A percentile compares a stretch with the other conserved stretches of the same genome.
Evolutionary conservation across 2,888 invertebrate species (phyloP).

Genomic region (Gasteruption jaculator): DNA sequence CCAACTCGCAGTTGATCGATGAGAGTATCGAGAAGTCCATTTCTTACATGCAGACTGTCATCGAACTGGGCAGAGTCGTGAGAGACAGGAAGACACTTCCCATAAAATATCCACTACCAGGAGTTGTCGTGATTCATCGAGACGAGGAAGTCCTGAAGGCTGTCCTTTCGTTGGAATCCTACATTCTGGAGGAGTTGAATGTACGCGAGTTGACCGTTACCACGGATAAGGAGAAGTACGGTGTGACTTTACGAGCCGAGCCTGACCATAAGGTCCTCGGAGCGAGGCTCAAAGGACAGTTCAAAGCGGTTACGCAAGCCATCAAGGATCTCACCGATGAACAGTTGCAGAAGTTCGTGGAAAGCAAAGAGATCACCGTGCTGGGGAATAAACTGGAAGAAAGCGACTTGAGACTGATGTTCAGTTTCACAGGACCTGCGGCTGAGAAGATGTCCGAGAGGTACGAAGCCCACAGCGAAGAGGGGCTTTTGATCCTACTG

Average conservation of each 20-base stretch:
- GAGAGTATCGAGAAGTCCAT: slow-evolving; percentile 85
- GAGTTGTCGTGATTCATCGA: slow-evolving; percentile 92
- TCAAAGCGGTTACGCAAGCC: slow-evolving; percentile 79
- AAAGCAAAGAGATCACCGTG: slow-evolving; percentile 68
- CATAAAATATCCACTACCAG: slow-evolving; percentile 92
- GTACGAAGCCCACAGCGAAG: slow-evolving; percentile 89
- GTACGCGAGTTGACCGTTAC: slow-evolving; percentile 80
- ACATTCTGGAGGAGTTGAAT: slow-evolving; percentile 91
- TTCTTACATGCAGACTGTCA: slow-evolving; percentile 87
- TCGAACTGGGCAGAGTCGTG: slow-evolving; percentile 89
- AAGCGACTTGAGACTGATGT: slow-evolving; percentile 79
- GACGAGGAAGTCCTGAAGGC: slow-evolving; percentile 74
- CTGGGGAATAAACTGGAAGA: slow-evolving; percentile 73
- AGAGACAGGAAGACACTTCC: slow-evolving; percentile 92
- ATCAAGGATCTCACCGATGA: slow-evolving; percentile 75
- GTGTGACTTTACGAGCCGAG: slow-evolving; percentile 85
- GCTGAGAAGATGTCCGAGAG: slow-evolving; percentile 61
- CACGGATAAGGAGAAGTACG: slow-evolving; percentile 87
- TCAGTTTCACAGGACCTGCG: slow-evolving; percentile 63
- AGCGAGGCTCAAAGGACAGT: slow-evolving; percentile 80
- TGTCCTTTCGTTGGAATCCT: slow-evolving; percentile 72
- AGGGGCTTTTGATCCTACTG: slow-evolving; percentile 82
- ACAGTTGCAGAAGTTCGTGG: slow-evolving; percentile 73
- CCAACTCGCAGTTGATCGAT: slow-evolving; percentile 70
- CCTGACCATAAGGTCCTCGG: slow-evolving; percentile 93